Evolutionary conservation across 2,888 invertebrate genomes (phyloP).

Genomic region (Hypercompe scribonia): DNA sequence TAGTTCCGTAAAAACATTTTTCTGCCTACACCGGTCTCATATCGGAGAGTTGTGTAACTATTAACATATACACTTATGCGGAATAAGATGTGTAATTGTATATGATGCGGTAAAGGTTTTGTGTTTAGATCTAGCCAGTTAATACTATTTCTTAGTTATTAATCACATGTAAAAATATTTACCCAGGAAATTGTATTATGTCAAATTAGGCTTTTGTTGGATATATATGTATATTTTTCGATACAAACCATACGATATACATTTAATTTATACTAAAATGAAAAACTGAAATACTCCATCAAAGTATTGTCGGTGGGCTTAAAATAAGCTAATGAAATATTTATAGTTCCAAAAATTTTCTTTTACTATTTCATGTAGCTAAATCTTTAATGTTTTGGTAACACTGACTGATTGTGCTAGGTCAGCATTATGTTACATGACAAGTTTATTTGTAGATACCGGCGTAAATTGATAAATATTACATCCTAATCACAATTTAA

Average conservation of each 20-base stretch:
- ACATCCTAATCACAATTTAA: not conserved
- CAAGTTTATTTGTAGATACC: not conserved
- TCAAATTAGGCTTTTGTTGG: not conserved
- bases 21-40: not conserved
- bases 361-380: not conserved
- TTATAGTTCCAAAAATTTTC: not conserved
- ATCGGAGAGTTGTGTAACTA: not conserved
- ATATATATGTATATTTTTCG: too few relatives aligned
- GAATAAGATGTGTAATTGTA: not conserved
- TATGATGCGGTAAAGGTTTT: not conserved
- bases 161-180: not conserved
- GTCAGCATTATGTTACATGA: not conserved
- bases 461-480: not conserved
- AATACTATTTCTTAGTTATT: not conserved
- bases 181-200: not conserved
- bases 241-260: too few relatives aligned
- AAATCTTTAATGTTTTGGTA: not conserved
- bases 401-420: not conserved
- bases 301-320: too few relatives aligned
- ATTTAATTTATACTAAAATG: too few relatives aligned
- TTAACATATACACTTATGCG: not conserved
- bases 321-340: not conserved
- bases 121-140: too few relatives aligned
- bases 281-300: too few relatives aligned
- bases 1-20: not conserved